Evolutionary conservation across 2,797 vertebrate genomes (phyloP).

Genomic region (Masticophis lateralis): DNA sequence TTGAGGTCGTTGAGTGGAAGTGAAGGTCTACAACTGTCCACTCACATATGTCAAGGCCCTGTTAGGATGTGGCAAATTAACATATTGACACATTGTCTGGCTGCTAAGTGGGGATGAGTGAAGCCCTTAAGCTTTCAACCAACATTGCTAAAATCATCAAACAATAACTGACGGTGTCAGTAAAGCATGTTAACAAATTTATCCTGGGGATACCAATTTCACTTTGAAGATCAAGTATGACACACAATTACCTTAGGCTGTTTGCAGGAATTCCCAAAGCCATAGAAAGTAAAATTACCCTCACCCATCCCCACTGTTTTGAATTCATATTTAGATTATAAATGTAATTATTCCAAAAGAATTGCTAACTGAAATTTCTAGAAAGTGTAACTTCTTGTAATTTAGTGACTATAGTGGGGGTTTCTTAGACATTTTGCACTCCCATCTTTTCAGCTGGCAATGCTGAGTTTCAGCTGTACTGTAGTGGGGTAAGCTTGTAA

Average conservation of each 20-base stretch:
- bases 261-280: constrained; percentile 39
- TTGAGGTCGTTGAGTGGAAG: not conserved
- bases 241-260: constrained; percentile 39
- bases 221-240: constrained; percentile 44
- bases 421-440: not conserved
- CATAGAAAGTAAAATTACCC: not conserved
- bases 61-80: not conserved
- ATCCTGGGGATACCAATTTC: constrained; percentile 42
- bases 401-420: not conserved
- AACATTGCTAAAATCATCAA: constrained; percentile 26
- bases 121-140: not conserved
- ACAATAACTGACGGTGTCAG: constrained; percentile 40
- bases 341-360: not conserved
- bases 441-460: not conserved
- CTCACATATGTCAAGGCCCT: not conserved
- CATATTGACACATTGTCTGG: constrained; percentile 11
- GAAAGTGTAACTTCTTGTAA: not conserved
- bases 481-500: not conserved
- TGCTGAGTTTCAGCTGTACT: not conserved
- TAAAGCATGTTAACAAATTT: constrained; percentile 44
- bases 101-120: not conserved
- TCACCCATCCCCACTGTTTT: not conserved
- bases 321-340: not conserved
- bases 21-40: not conserved
- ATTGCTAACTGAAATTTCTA: not conserved